These are phyloP conservation scores for Troilus luridus DNA, from an alignment of 2,888 invertebrate genomes.

Conservation along the genomic window DNA sequence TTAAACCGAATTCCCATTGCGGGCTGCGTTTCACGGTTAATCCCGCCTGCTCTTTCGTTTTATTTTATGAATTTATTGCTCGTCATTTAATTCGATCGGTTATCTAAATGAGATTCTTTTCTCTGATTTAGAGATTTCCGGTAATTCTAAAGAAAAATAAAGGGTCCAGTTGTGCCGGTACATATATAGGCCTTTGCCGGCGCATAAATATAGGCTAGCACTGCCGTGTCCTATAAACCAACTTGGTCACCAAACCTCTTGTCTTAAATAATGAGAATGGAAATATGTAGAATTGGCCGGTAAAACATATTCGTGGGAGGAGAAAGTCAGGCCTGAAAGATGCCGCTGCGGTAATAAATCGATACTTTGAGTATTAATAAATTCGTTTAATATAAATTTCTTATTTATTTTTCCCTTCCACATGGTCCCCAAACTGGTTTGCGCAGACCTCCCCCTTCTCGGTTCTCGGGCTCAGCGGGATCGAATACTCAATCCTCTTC, in stretches of 20 bases:
- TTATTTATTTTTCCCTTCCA: conserved; percentile 30
- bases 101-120: no score
- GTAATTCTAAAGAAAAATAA: neutral
- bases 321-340: neutral
- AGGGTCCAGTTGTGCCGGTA: neutral
- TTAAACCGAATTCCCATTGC: neutral
- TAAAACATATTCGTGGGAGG: neutral
- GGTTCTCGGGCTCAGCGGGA: neutral
- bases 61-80: neutral
- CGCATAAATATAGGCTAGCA: no score
- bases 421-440: conserved; percentile 47
- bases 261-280: neutral
- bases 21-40: conserved; percentile 10
- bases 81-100: neutral
- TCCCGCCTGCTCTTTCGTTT: neutral
- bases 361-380: conserved; percentile 22
- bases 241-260: neutral
- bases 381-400: conserved; percentile 26
- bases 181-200: neutral
- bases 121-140: conserved; percentile 33
- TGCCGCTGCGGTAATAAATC: conserved; percentile 39
- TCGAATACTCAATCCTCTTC: neutral
- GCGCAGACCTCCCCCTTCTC: conserved; percentile 1
- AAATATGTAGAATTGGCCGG: neutral
- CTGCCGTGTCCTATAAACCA: neutral